Evolutionary conservation across 2,888 invertebrate genomes (phyloP).

Genomic region (Oligia fasciuncula): DNA sequence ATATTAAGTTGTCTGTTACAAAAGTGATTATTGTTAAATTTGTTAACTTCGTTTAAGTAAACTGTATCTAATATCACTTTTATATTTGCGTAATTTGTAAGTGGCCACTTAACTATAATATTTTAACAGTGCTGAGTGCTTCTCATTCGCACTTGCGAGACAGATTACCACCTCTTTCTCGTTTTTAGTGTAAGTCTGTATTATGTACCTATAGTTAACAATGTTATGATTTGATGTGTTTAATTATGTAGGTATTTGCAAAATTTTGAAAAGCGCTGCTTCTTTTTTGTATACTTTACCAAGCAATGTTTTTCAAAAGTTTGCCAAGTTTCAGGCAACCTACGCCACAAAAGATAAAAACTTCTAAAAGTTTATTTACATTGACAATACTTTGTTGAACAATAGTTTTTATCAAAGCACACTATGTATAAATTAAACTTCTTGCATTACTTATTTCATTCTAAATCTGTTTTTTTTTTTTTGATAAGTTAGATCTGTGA

Average conservation of each 20-base stretch:
- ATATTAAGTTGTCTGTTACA: not conserved
- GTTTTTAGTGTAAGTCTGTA: not conserved
- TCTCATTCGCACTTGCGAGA: not conserved
- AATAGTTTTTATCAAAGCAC: slow-evolving; percentile 20
- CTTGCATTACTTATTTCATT: not conserved
- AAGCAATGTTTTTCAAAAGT: not conserved
- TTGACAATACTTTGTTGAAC: slow-evolving; percentile 1
- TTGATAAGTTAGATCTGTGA: slow-evolving; percentile 33
- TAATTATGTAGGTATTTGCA: slow-evolving; percentile 6
- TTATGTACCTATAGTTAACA: not conserved
- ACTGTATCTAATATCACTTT: not conserved
- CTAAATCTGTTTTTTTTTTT: slow-evolving; percentile 21
- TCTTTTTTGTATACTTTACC: not conserved
- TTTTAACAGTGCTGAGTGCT: not conserved
- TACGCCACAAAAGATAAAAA: not conserved
- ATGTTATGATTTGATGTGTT: not conserved
- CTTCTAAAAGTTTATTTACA: not conserved
- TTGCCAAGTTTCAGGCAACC: not conserved
- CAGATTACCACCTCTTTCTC: not conserved
- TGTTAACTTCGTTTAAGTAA: not conserved
- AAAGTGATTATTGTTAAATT: slow-evolving; percentile 4
- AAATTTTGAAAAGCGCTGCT: not conserved
- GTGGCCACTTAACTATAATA: not conserved
- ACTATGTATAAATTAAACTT: slow-evolving; percentile 21
- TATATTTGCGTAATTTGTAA: slow-evolving; percentile 11